Base-by-base conservation (phyloP, 2,888 invertebrate species). In the Cosmopolites sordidus region DNA sequence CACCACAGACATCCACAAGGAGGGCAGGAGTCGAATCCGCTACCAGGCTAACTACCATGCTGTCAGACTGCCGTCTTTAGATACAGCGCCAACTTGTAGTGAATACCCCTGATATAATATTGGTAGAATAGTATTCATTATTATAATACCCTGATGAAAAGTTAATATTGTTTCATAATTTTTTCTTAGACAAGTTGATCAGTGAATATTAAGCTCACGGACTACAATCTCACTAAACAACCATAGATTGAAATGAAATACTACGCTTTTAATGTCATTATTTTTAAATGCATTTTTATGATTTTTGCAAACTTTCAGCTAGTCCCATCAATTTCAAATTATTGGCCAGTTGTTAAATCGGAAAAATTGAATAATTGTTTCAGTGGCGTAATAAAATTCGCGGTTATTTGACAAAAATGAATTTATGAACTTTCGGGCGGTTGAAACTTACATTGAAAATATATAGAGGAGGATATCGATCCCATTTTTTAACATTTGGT, bases 281-380 rank as follows among this genome's bases (percentile, higher is more conserved):
- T 60, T 58, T 42, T 51, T 57, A 61, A 62, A 62, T 62, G 62
- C 59, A 62, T 60, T 62, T 60, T 61, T 58, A 57, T 56, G 54
- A 53, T 51, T 59, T 46, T 46, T 46, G 46, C 46, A 46, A 46
- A 38, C 38, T 46, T 38, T 38, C 46, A 22, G 46, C 22, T 17
- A 46, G 16, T 22, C 38, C 39, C 46, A 46, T 46, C 46, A 46
- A 46, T 46, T 46, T 39, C 39, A 15, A 27, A 38, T 46, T 46
- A 46, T 46, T 46, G 46, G 46, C 46, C 46, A 46, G 39, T 39
- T 46, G 39, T 46, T 46, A 46, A 46, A 46, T 46, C 46, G 46
- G 39, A 46, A 46, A 46, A 46, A 46, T 46, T 46, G 46, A 44
- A 44, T 15, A 44, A 44, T 33, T 44, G 44, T 44, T 46, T 38